Percentiles rank a stretch among this genome's conserved stretches.
phyloP scores from a whole-genome alignment of 2,888 invertebrate species.

The Cheilosia impressa region DNA sequence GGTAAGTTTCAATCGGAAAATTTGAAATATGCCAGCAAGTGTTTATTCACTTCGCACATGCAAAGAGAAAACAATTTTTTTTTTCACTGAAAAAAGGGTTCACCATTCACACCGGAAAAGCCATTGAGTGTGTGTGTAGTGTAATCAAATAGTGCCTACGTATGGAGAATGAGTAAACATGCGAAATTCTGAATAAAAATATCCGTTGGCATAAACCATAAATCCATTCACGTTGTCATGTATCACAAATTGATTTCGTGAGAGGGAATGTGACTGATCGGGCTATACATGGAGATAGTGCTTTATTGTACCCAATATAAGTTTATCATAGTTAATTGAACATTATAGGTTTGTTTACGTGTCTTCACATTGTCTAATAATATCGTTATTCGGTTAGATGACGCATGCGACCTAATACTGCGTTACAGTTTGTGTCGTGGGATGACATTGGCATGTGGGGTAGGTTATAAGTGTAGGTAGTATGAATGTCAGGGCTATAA shows the following conservation, averaged over 20 bases:
- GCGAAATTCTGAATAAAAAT: slow-evolving; percentile 14
- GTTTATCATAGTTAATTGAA: not conserved
- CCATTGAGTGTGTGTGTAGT: not conserved
- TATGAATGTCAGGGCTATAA: too few species aligned
- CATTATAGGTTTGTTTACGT: slow-evolving; percentile 14
- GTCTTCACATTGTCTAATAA: slow-evolving; percentile 1
- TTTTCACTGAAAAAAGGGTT: slow-evolving; percentile 20
- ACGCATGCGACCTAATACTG: not conserved
- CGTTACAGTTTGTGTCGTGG: not conserved
- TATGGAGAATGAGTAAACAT: slow-evolving; percentile 11
- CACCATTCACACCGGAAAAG: not conserved
- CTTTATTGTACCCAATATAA: not conserved
- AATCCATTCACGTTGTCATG: slow-evolving; percentile 24
- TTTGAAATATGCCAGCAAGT: not conserved
- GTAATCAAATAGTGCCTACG: not conserved
- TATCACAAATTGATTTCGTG: slow-evolving; percentile 38
- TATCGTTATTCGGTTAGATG: slow-evolving; percentile 1
- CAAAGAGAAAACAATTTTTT: not conserved
- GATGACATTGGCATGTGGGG: too few species aligned
- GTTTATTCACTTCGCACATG: slow-evolving; percentile 1
- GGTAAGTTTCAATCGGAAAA: slow-evolving; percentile 13
- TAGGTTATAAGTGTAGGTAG: too few species aligned
- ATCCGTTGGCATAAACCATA: not conserved
- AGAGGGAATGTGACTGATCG: not conserved
- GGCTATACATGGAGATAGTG: slow-evolving; percentile 3